Base-by-base conservation (phyloP, 2,797 vertebrate species). In the Morelia viridis region DNA sequence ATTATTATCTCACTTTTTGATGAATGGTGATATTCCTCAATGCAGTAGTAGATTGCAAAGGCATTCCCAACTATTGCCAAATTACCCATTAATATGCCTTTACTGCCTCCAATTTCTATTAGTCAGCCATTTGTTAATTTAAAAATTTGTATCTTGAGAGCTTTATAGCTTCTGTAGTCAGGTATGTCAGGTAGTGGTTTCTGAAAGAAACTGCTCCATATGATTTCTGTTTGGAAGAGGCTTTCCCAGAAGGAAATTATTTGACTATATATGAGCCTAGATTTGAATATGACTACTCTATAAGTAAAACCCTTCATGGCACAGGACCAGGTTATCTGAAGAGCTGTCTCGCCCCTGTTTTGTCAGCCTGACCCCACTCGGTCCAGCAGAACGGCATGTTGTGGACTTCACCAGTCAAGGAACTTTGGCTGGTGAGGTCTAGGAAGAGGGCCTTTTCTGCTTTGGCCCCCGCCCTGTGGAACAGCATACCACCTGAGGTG, bases 91-190 rank as follows among this genome's bases (percentile, higher is more conserved):
- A 76, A 76, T 41, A 10, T 41, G 71, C 41, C 35, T 76, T 76
- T 76, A 76, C 35, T 76, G 6, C 71, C 71, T 31, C 3, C 57
- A 68, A 89, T 68, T 90, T 90, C 56, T 95, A 71, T 28, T 92
- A 76, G 68, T 9, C 15, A 76, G 35, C 7, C 61, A 0, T 88
- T 76, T 9, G 0, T 11, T 24, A 64, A 19, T 26, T 35, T n/a
- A 85, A 7, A 41, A 84, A 83, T 19, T 9, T 50, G 12, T 1
- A 64, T 83, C 11, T 12, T 17, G 57, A 41, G 41, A 62, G 9
- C 28, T 85, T 85, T 56, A n/a, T 7, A 61, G 13, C 24, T 62
- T 4, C 35, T 62, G 28, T n/a, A 50, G 4, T 90, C 9, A 61
- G 35, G 2, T 13, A 12, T 31, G n/a, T 68, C 28, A 80, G 10